These are phyloP conservation scores for Perodicticus potto DNA, from an alignment of 2,797 vertebrate species.

Conservation along the genomic window DNA sequence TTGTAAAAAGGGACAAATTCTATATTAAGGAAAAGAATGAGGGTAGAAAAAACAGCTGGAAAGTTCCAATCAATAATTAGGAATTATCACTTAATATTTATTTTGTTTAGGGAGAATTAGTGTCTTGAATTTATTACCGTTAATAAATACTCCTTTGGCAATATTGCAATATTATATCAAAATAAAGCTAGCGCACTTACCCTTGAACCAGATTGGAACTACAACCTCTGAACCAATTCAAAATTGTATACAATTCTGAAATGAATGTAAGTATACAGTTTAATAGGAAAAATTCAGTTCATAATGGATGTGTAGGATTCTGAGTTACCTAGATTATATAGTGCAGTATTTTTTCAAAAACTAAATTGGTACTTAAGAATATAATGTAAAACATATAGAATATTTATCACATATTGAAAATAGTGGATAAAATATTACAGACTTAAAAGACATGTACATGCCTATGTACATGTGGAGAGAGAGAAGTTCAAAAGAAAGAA, in stretches of 20 bases:
- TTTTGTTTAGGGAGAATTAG: not conserved
- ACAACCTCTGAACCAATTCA: not conserved
- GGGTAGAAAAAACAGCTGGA: not conserved
- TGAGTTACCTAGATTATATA: not conserved
- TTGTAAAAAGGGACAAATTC: not conserved
- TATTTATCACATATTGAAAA: not conserved
- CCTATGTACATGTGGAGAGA: not conserved
- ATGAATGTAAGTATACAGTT: not conserved
- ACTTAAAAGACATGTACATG: not conserved
- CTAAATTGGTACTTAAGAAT: not conserved
- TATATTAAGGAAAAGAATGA: not conserved
- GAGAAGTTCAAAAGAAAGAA: not conserved
- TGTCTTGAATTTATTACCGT: not conserved
- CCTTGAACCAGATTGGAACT: not conserved
- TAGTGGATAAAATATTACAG: not conserved
- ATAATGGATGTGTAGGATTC: not conserved
- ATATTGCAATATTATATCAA: not conserved
- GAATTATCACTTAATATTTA: not conserved
- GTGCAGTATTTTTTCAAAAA: not conserved
- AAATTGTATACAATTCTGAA: slow-evolving; percentile 5
- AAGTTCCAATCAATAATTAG: slow-evolving; percentile 7
- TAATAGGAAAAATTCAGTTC: not conserved
- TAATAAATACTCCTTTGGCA: not conserved
- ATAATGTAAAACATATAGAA: not conserved
- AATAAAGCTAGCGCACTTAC: not conserved